phyloP scores from a whole-genome alignment of 2,888 invertebrate genomes.

The Stenotaenia linearis region DNA sequence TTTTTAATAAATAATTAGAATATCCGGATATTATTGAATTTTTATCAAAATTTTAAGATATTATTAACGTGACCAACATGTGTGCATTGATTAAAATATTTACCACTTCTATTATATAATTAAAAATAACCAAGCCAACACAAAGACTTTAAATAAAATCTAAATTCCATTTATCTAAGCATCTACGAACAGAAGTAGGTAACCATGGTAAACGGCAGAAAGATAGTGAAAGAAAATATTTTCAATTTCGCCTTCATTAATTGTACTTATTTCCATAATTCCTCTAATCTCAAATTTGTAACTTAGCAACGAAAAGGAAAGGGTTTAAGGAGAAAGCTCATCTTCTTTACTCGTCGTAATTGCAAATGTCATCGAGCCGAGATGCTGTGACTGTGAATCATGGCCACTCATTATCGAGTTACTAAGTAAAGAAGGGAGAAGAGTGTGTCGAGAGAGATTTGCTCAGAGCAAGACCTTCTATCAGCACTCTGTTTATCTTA shows the following conservation, averaged over 20 bases:
- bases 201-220: too few relatives aligned
- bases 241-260: background rate
- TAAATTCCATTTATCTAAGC: too few relatives aligned
- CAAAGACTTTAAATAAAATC: too few relatives aligned
- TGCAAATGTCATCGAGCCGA: constrained; percentile 17
- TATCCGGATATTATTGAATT: too few relatives aligned
- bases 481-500: background rate
- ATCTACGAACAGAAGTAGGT: too few relatives aligned
- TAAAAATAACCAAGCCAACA: too few relatives aligned
- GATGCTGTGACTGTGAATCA: background rate
- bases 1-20: too few relatives aligned
- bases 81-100: too few relatives aligned
- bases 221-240: too few relatives aligned
- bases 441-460: background rate
- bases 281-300: background rate
- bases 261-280: background rate
- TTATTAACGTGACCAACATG: too few relatives aligned
- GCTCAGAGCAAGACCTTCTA: background rate
- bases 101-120: too few relatives aligned
- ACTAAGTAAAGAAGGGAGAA: background rate
- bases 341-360: background rate
- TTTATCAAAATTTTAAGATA: too few relatives aligned
- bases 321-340: background rate
- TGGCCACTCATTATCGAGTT: constrained; percentile 12
- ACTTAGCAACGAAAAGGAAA: background rate